Conservation (phyloP, 2,113 vertebrate species). For the Chloroceryle aenea region DNA sequence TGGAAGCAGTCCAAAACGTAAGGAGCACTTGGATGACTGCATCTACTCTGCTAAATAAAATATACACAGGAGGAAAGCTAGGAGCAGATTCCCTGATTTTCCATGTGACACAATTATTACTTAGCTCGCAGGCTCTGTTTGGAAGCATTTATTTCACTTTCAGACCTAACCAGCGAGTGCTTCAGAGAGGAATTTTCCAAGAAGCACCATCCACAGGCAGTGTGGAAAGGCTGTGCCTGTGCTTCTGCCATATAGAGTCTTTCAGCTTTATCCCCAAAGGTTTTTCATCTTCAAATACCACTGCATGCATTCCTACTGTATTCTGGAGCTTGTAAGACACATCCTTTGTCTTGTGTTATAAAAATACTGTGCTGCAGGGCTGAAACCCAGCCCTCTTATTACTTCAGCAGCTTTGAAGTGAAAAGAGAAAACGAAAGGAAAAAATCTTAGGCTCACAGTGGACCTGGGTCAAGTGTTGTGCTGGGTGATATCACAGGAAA, state of each 20-base stretch:
- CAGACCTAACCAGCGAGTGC: neutral
- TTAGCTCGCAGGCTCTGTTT: neutral
- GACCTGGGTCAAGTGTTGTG: neutral
- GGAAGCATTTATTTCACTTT: neutral
- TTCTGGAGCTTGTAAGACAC: neutral
- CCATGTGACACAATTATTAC: neutral
- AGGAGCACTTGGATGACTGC: neutral
- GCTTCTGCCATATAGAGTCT: neutral
- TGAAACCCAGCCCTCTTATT: neutral
- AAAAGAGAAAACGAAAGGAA: neutral
- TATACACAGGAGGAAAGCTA: neutral
- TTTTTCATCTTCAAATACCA: neutral
- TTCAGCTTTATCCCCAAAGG: neutral
- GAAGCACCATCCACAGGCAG: neutral
- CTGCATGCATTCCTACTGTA: neutral
- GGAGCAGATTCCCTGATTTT: neutral
- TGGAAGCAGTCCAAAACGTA: neutral
- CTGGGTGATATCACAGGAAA: neutral
- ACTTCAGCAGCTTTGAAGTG: neutral
- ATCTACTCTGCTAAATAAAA: constrained; percentile 23
- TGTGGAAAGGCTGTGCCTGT: neutral
- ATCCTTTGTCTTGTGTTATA: neutral
- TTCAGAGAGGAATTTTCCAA: neutral
- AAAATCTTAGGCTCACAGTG: neutral
- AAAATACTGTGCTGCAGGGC: neutral